These are phyloP conservation scores for Etheostoma nigrum DNA, from an alignment of 2,797 vertebrate species.

Conservation along the genomic window DNA sequence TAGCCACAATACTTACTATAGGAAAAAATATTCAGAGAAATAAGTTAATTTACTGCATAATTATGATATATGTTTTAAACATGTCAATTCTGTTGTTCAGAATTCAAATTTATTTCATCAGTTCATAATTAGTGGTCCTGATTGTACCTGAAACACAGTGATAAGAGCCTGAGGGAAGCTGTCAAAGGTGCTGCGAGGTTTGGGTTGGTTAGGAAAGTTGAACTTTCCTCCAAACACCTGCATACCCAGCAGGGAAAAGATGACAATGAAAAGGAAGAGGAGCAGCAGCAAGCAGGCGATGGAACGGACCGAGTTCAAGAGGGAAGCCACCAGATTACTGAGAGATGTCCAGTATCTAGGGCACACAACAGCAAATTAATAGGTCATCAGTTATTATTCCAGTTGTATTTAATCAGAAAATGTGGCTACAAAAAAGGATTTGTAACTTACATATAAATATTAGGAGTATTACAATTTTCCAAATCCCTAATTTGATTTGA, in stretches of 20 bases:
- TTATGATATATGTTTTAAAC: not conserved
- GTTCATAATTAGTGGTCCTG: not conserved
- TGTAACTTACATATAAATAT: too few species aligned
- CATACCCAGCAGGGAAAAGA: constrained; percentile 95
- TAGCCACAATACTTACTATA: rapidly evolving
- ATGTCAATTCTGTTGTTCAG: not conserved
- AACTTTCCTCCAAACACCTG: constrained; percentile 97
- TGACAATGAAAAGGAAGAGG: constrained; percentile 94
- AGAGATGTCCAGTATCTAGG: constrained; percentile 72
- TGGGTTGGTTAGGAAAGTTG: constrained; percentile 88
- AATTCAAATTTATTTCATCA: not conserved
- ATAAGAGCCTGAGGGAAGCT: constrained; percentile 96
- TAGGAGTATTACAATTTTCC: too few species aligned
- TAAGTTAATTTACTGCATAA: not conserved
- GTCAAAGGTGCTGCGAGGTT: constrained; percentile 93
- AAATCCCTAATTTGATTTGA: too few species aligned
- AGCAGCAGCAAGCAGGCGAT: constrained; percentile 95
- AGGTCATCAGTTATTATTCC: not conserved
- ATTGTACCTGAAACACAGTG: constrained; percentile 93
- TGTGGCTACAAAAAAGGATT: too few species aligned
- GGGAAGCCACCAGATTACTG: constrained; percentile 94
- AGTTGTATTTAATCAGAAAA: not conserved
- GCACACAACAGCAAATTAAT: not conserved
- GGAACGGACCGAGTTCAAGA: constrained; percentile 93
- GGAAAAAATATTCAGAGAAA: rapidly evolving